Conservation (phyloP, 2,888 invertebrate species). For the Gymnoscelis rufifasciata region DNA sequence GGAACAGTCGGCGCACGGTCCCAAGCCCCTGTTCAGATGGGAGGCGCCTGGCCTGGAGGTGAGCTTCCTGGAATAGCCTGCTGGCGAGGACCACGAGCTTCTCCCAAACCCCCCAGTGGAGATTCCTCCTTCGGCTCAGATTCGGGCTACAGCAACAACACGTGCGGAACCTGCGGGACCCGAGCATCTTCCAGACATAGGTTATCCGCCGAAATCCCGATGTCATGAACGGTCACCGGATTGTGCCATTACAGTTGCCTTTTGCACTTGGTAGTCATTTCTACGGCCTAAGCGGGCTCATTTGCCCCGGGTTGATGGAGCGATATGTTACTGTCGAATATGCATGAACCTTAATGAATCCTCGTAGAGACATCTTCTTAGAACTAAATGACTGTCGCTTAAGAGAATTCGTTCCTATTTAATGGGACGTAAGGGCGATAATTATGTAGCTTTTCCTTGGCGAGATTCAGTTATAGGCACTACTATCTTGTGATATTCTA, state of each 20-base stretch:
- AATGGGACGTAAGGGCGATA: conserved; percentile 32
- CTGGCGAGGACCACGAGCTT: conserved; percentile 75
- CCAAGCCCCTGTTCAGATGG: conserved; percentile 62
- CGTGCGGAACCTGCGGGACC: conserved; percentile 84
- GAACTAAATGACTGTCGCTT: conserved; percentile 49
- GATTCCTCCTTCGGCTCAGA: conserved; percentile 91
- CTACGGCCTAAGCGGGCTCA: conserved; percentile 65
- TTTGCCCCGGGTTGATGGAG: conserved; percentile 42
- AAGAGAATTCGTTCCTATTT: conserved; percentile 42
- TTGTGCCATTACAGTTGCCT: conserved; percentile 26
- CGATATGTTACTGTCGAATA: conserved; percentile 46
- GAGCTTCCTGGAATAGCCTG: conserved; percentile 80
- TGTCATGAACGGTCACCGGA: conserved; percentile 63
- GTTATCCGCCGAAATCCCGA: conserved; percentile 70
- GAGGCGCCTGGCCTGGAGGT: conserved; percentile 84
- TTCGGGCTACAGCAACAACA: conserved; percentile 91
- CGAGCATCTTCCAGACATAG: conserved; percentile 76
- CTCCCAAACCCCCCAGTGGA: conserved; percentile 82
- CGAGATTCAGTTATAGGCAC: conserved; percentile 20
- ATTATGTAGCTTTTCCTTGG: conserved; percentile 28
- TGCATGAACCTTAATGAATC: conserved; percentile 41
- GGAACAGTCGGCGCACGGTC: conserved; percentile 81
- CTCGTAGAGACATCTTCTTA: conserved; percentile 60
- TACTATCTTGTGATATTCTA: conserved; percentile 28
- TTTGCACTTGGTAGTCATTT: conserved; percentile 60